Evolutionary conservation across 2,888 invertebrate genomes (phyloP).

Genomic region (Trisateles emortualis): DNA sequence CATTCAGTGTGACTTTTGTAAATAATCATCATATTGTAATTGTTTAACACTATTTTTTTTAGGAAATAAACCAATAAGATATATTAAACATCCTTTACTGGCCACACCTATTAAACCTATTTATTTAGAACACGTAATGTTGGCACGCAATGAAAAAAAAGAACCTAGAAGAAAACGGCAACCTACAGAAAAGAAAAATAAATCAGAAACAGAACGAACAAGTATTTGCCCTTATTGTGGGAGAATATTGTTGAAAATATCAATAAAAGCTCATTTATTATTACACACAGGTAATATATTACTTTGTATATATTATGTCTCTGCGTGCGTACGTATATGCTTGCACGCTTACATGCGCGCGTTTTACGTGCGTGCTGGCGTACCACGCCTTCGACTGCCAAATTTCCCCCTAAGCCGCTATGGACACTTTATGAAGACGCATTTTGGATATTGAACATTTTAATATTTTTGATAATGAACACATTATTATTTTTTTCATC

Average conservation of each 20-base stretch:
- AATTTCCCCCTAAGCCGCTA: too few species aligned
- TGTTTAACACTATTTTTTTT: background rate
- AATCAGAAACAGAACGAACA: conserved; percentile 2
- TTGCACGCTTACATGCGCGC: too few species aligned
- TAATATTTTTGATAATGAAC: too few species aligned
- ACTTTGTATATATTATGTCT: background rate
- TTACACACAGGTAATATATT: conserved; percentile 64
- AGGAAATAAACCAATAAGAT: background rate
- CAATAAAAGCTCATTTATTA: conserved; percentile 54
- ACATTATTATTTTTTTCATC: too few species aligned
- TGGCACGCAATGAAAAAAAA: conserved; percentile 30
- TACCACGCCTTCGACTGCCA: too few species aligned
- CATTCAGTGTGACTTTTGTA: too few species aligned
- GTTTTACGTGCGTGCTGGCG: too few species aligned
- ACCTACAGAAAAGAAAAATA: background rate
- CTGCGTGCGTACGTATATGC: background rate
- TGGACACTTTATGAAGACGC: too few species aligned
- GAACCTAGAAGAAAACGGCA: conserved; percentile 19
- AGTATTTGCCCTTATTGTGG: conserved; percentile 69
- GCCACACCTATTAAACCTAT: conserved; percentile 58
- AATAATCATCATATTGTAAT: too few species aligned
- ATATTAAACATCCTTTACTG: background rate
- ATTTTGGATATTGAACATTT: too few species aligned
- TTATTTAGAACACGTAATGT: conserved; percentile 52
- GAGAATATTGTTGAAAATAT: conserved; percentile 46